Conservation (phyloP, 2,888 invertebrate genomes). For the Drosophila histrio region DNA sequence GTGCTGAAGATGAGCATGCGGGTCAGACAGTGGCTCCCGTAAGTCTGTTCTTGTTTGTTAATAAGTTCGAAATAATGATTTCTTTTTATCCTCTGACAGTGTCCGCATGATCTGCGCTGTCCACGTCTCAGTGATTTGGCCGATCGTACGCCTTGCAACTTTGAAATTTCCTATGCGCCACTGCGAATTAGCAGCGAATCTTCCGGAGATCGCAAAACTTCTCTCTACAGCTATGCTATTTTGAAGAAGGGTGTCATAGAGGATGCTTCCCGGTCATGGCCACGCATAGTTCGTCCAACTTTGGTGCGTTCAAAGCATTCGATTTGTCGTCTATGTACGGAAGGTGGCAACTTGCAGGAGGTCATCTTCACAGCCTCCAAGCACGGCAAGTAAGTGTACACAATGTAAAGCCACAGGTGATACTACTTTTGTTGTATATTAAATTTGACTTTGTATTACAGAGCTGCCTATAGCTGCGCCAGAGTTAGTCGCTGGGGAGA, state of each 20-base stretch:
- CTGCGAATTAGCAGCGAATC: slow-evolving; percentile 85
- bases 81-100: slow-evolving; percentile 85
- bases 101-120: slow-evolving; percentile 92
- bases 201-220: slow-evolving; percentile 83
- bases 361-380: slow-evolving; percentile 90
- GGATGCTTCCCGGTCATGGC: slow-evolving; percentile 87
- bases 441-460: slow-evolving; percentile 69
- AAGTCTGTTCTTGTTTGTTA: slow-evolving; percentile 74
- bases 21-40: slow-evolving; percentile 92
- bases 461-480: slow-evolving; percentile 89
- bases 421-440: background rate
- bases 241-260: slow-evolving; percentile 89
- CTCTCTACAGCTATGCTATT: slow-evolving; percentile 91
- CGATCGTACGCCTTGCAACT: slow-evolving; percentile 91
- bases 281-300: slow-evolving; percentile 90
- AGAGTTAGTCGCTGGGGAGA: slow-evolving; percentile 92
- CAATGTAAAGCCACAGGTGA: background rate
- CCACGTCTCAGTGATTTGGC: slow-evolving; percentile 86
- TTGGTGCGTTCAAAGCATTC: slow-evolving; percentile 89
- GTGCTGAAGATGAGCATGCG: slow-evolving; percentile 81
- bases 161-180: slow-evolving; percentile 87
- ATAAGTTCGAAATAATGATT: background rate
- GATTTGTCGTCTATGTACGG: slow-evolving; percentile 91
- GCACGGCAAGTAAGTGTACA: slow-evolving; percentile 89
- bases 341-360: slow-evolving; percentile 90